A percentile compares a stretch with the other conserved stretches of the same genome.
Evolutionary conservation across 2,113 vertebrate species (phyloP).

Genomic region (Gracilinanus agilis): DNA sequence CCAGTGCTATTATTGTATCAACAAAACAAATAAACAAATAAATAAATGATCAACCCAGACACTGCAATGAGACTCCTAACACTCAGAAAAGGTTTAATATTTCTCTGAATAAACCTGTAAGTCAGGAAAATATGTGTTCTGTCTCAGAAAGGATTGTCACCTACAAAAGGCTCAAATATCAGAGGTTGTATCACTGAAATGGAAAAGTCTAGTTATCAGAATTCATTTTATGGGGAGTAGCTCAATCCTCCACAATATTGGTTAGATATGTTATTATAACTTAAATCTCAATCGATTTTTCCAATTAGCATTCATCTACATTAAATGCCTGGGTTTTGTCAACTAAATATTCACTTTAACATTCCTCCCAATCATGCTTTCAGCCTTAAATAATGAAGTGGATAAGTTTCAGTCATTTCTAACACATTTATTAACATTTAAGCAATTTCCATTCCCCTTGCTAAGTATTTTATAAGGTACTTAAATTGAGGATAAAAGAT

Average conservation of each 20-base stretch:
- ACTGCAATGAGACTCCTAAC: background rate
- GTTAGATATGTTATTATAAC: background rate
- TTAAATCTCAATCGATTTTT: background rate
- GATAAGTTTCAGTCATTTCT: background rate
- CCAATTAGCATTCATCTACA: background rate
- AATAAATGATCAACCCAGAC: no score
- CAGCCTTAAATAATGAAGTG: constrained; percentile 38
- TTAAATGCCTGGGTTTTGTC: background rate
- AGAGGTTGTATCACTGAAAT: background rate
- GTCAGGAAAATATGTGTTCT: background rate
- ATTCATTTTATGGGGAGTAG: background rate
- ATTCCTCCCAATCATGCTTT: background rate
- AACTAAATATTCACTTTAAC: background rate
- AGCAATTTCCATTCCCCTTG: constrained; percentile 52
- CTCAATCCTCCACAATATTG: background rate
- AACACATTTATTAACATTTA: constrained; percentile 43
- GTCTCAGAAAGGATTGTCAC: background rate
- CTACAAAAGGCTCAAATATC: background rate
- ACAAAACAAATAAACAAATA: background rate
- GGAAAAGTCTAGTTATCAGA: background rate
- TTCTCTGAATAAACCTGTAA: background rate
- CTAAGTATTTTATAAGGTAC: constrained; percentile 64
- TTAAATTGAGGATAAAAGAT: constrained; percentile 40
- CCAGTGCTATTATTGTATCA: background rate
- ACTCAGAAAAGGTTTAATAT: background rate